Conservation (phyloP, 1,140 invertebrate genomes). For the Temnothorax curvispinosus region DNA sequence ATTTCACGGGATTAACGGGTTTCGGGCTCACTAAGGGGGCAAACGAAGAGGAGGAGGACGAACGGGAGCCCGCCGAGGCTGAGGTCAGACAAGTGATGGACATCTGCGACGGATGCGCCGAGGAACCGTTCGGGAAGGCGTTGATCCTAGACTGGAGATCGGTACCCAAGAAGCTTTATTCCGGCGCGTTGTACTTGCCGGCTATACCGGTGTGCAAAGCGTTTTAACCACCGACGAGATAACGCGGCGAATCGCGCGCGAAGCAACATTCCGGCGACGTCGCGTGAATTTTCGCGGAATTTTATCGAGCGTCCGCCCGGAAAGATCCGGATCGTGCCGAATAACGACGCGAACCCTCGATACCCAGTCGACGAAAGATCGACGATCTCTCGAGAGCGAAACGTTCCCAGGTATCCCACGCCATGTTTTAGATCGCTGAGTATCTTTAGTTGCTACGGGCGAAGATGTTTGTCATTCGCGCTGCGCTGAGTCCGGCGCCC, state of each 20-base stretch:
- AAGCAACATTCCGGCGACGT: neutral
- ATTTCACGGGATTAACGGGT: slow-evolving; percentile 88
- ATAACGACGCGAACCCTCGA: neutral
- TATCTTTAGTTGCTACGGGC: slow-evolving; percentile 33
- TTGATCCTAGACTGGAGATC: slow-evolving; percentile 91
- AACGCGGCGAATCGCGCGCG: neutral
- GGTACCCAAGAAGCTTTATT: slow-evolving; percentile 90
- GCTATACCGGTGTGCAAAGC: slow-evolving; percentile 89
- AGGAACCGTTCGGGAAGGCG: slow-evolving; percentile 92
- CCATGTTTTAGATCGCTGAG: slow-evolving; percentile 42
- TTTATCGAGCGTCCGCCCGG: neutral
- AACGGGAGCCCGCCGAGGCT: slow-evolving; percentile 92
- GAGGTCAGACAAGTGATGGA: slow-evolving; percentile 92
- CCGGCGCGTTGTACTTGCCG: slow-evolving; percentile 89
- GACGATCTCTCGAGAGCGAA: slow-evolving; percentile 42
- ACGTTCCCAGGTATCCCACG: slow-evolving; percentile 40
- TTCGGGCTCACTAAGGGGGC: slow-evolving; percentile 87
- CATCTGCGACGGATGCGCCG: slow-evolving; percentile 90
- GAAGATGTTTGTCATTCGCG: slow-evolving; percentile 24
- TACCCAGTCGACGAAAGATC: slow-evolving; percentile 9
- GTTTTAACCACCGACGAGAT: slow-evolving; percentile 85
- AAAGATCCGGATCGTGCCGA: neutral
- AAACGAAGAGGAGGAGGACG: slow-evolving; percentile 86
- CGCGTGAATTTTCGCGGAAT: slow-evolving; percentile 23
- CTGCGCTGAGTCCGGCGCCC: neutral